phyloP scores from a whole-genome alignment of 2,797 vertebrate genomes.

The Clarias fuscus region DNA sequence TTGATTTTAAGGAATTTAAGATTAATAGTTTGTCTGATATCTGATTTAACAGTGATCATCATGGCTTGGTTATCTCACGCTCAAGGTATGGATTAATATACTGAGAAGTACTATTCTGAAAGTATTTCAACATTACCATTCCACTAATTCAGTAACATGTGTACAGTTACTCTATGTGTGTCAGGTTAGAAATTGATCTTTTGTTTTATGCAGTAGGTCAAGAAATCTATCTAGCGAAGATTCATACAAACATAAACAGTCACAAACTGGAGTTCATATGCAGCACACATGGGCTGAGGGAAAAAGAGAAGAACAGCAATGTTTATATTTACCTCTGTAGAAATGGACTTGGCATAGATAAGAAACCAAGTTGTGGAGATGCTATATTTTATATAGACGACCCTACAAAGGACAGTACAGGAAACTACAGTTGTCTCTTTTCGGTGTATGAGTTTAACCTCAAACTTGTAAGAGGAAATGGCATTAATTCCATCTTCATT shows the following conservation, averaged over 20 bases:
- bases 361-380: constrained; percentile 19
- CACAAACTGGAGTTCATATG: constrained; percentile 55
- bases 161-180: neutral
- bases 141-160: neutral
- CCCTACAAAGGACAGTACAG: constrained; percentile 18
- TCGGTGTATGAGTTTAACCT: neutral
- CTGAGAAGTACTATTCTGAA: neutral
- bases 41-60: constrained; percentile 23
- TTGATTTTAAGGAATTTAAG: neutral
- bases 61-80: constrained; percentile 1
- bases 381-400: neutral
- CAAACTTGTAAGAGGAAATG: neutral
- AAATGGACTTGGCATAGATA: rapidly evolving
- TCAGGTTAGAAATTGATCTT: too few relatives aligned
- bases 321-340: constrained; percentile 58
- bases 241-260: constrained; percentile 37
- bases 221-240: constrained; percentile 50
- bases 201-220: neutral
- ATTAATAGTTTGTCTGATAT: too few relatives aligned
- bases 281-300: constrained; percentile 53
- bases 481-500: constrained; percentile 11
- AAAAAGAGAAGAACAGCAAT: rapidly evolving
- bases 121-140: neutral
- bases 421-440: constrained; percentile 48
- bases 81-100: constrained; percentile 27